phyloP scores from a whole-genome alignment of 2,888 invertebrate genomes.

The Melanotus villosus region DNA sequence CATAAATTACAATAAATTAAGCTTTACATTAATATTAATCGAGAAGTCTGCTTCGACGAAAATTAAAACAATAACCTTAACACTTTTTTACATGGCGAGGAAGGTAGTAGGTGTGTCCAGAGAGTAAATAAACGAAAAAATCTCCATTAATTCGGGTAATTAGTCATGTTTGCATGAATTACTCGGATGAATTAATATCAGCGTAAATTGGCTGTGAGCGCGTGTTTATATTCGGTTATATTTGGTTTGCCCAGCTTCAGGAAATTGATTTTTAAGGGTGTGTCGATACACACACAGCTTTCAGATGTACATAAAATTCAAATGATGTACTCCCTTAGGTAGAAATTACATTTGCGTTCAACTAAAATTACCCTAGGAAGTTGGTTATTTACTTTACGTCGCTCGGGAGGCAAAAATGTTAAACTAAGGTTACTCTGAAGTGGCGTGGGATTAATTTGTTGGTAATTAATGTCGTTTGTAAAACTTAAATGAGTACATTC shows the following conservation, averaged over 20 bases:
- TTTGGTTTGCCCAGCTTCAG: conserved; percentile 45
- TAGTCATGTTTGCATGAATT: conserved; percentile 45
- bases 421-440: not conserved
- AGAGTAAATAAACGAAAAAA: conserved; percentile 13
- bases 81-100: conserved; percentile 3
- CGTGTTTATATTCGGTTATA: conserved; percentile 30
- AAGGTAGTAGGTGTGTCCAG: not conserved
- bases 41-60: conserved; percentile 10
- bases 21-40: conserved; percentile 22
- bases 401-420: too few species aligned
- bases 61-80: conserved; percentile 23
- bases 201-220: conserved; percentile 40
- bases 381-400: too few species aligned
- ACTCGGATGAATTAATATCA: conserved; percentile 39
- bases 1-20: conserved; percentile 32
- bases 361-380: not conserved
- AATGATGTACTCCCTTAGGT: not conserved
- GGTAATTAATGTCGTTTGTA: conserved; percentile 18
- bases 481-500: conserved; percentile 4
- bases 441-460: conserved; percentile 16
- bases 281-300: conserved; percentile 43
- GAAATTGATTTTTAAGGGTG: conserved; percentile 57
- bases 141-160: conserved; percentile 42
- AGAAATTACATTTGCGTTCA: not conserved
- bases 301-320: conserved; percentile 35